Base-by-base conservation (phyloP, 2,797 vertebrate genomes). In the Pseudotriccus pelzelni region DNA sequence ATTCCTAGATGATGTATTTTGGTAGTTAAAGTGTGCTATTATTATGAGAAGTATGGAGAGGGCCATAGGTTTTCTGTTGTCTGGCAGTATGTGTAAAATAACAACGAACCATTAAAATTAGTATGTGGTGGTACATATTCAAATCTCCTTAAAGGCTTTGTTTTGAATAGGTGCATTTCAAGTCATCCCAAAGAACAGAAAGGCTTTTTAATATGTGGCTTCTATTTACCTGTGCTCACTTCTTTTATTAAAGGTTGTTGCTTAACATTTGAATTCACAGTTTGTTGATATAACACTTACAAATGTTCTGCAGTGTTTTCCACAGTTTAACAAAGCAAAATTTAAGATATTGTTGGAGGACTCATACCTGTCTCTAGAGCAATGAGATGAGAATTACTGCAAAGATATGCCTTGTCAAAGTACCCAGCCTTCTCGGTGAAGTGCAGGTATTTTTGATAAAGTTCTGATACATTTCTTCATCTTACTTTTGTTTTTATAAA, bases 401-500 rank as follows among this genome's bases (percentile, higher is more conserved):
- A 83, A 76, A 95, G 90, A 75, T 77, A n/a, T 80, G 37, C 47
- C 32, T 96, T 43, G 93, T 94, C 60, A 49, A 74, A 64, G 59
- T 58, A 72, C 22, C 28, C 32, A 87, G 41, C 36, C 41, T 89
- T 95, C 95, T 84, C 72, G 46, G 92, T 90, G 93, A 97, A 94
- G 83, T 63, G 44, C 6, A 19, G 93, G 53, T 89, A 49, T 84
- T 77, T 89, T 95, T 96, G 86, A 85, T 68, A 90, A 95, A 97
- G 83, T 96, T 97, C 52, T 73, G 66, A 90, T 44, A 77, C 1
- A 1, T 93, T 92, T 92, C 49, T 67, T 89, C 49, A 30, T 60
- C 27, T 49, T 87, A 94, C 90, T 97, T 97, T 95, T 95, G 93
- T 95, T 96, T 93, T 96, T 94, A 89, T 93, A 95, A 97, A 96